Evolutionary conservation across 2,113 vertebrate genomes (phyloP).

Genomic region (Apaloderma vittatum): DNA sequence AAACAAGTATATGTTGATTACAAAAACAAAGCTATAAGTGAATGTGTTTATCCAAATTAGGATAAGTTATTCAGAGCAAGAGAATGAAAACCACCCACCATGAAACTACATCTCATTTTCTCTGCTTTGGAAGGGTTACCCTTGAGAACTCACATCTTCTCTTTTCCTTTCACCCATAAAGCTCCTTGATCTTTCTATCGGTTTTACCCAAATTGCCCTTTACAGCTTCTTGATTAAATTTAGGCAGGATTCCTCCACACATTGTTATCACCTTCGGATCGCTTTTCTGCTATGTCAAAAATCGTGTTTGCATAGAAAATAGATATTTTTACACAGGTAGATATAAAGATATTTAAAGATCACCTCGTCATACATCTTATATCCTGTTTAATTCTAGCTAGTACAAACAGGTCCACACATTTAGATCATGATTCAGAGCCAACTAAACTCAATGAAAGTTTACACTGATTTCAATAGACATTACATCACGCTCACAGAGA

Average conservation of each 20-base stretch:
- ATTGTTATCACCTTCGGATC: neutral
- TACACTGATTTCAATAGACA: conserved; percentile 21
- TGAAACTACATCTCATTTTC: neutral
- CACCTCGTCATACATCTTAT: neutral
- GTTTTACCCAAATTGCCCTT: neutral
- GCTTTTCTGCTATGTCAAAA: neutral
- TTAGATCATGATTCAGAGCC: conserved; percentile 31
- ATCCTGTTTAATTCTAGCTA: neutral
- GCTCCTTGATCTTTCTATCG: neutral
- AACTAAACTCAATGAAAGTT: conserved; percentile 43
- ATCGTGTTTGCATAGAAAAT: neutral
- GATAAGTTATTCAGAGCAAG: neutral
- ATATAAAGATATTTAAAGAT: neutral
- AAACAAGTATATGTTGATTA: neutral
- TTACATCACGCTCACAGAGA: conserved; percentile 40
- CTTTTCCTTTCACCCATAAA: neutral
- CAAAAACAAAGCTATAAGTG: neutral
- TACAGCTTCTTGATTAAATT: neutral
- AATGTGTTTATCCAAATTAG: neutral
- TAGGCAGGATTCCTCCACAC: neutral
- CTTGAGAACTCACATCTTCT: neutral
- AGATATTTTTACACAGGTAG: neutral
- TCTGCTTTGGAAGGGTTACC: neutral
- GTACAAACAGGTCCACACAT: neutral
- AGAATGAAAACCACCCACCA: neutral